These are phyloP conservation scores for Mamestra brassicae DNA, from an alignment of 2,888 invertebrate genomes.

Conservation along the genomic window DNA sequence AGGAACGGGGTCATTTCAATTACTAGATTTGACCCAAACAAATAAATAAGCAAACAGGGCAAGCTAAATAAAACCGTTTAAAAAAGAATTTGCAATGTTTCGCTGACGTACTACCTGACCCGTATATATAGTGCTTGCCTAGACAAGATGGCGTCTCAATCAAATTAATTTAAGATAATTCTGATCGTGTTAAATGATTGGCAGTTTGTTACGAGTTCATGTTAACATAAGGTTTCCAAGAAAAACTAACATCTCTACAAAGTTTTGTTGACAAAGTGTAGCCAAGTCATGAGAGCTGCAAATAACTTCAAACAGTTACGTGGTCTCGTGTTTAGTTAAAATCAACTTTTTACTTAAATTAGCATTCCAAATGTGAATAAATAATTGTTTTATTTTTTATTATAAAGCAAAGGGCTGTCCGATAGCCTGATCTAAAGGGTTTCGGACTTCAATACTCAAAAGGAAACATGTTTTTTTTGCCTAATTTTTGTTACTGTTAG, in stretches of 20 bases:
- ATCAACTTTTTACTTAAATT: slow-evolving; percentile 2
- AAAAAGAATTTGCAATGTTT: too few relatives aligned
- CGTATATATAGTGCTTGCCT: not conserved
- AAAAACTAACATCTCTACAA: too few relatives aligned
- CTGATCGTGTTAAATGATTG: not conserved
- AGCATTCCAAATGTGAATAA: not conserved
- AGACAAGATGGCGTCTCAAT: not conserved
- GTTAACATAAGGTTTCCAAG: not conserved
- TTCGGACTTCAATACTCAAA: too few relatives aligned
- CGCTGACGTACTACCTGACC: too few relatives aligned
- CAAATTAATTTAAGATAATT: not conserved
- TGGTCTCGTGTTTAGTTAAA: not conserved
- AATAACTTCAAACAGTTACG: slow-evolving; percentile 11
- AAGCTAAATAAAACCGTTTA: too few relatives aligned
- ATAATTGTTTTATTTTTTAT: not conserved
- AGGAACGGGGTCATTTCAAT: too few relatives aligned
- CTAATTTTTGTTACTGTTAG: too few relatives aligned
- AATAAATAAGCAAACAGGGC: too few relatives aligned
- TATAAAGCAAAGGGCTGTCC: too few relatives aligned
- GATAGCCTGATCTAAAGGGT: too few relatives aligned
- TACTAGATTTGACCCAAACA: too few relatives aligned
- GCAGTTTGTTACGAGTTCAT: not conserved
- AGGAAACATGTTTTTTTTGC: too few relatives aligned
- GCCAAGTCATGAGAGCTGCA: slow-evolving; percentile 2
- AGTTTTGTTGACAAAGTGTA: slow-evolving; percentile 12